phyloP scores from a whole-genome alignment of 2,113 vertebrate genomes.

The Petrocephalus zakoni region DNA sequence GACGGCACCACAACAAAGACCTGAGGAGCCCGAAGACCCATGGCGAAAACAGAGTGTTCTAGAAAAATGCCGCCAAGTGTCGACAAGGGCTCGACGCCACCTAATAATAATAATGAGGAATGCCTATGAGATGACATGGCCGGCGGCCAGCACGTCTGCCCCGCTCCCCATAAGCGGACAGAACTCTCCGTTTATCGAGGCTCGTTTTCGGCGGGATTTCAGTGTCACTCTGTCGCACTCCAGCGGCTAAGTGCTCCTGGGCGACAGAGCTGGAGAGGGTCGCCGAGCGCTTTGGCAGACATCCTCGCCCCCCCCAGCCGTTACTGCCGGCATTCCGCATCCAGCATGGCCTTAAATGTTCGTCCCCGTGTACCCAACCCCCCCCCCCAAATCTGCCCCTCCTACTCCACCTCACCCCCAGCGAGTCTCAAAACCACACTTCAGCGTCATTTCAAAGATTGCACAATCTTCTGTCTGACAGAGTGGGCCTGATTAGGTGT shows the following conservation, averaged over 20 bases:
- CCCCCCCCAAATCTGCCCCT: not conserved
- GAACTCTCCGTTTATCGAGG: conserved; percentile 29
- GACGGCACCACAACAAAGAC: not conserved
- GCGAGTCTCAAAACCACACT: conserved; percentile 13
- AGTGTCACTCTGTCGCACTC: conserved; percentile 29
- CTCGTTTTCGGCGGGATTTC: conserved; percentile 28
- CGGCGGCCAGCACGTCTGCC: conserved; percentile 21
- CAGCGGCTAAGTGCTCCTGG: conserved; percentile 19
- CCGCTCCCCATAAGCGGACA: not conserved
- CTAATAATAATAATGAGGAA: not conserved
- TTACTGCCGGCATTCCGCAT: conserved; percentile 38
- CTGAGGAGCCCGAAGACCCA: not conserved
- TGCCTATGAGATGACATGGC: conserved; percentile 25
- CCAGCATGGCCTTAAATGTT: conserved; percentile 38
- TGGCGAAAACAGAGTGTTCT: not conserved
- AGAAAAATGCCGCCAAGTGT: not conserved
- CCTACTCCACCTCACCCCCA: not conserved
- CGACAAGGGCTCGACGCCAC: not conserved
- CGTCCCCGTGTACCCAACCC: conserved; percentile 11
- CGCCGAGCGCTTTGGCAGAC: conserved; percentile 23
- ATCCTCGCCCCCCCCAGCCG: conserved; percentile 16
- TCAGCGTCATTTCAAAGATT: conserved; percentile 29
- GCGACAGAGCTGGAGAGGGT: conserved; percentile 20
- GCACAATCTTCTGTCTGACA: conserved; percentile 24
- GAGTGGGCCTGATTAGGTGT: conserved; percentile 33